Conservation (phyloP, 2,797 vertebrate genomes). For the Triplophysa yarkandensis region DNA sequence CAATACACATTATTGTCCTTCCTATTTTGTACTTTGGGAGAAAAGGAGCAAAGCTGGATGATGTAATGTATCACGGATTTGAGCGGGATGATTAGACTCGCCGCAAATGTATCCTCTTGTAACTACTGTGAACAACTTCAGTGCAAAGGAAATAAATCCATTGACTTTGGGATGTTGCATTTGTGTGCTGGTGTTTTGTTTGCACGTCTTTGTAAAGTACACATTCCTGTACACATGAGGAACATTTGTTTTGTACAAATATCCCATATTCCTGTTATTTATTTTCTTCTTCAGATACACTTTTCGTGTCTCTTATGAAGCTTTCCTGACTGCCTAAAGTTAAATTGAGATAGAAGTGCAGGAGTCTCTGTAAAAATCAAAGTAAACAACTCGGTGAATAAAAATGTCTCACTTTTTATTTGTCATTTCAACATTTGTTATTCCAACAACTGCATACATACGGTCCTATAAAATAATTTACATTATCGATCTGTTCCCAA, state of each 20-base stretch:
- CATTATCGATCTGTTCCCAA: slow-evolving; percentile 39
- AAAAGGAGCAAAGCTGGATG: slow-evolving; percentile 72
- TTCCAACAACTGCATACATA: slow-evolving; percentile 8
- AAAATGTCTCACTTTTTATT: neutral
- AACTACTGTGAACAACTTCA: slow-evolving; percentile 95
- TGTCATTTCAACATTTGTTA: neutral
- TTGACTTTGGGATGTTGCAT: slow-evolving; percentile 76
- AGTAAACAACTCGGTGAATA: neutral
- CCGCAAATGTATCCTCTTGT: slow-evolving; percentile 88
- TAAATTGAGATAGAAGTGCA: neutral
- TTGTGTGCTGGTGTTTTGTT: slow-evolving; percentile 30
- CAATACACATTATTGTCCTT: slow-evolving; percentile 91
- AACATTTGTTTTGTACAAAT: neutral
- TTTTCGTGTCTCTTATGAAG: neutral
- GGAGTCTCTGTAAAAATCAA: neutral
- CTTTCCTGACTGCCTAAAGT: neutral
- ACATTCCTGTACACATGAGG: neutral
- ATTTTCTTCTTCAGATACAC: too few species aligned
- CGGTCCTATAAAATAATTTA: slow-evolving; percentile 49
- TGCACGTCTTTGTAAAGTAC: neutral
- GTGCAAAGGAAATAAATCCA: slow-evolving; percentile 95
- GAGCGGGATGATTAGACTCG: slow-evolving; percentile 76
- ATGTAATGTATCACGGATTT: slow-evolving; percentile 65
- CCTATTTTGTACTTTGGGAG: slow-evolving; percentile 85
- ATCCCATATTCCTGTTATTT: neutral